Percentiles rank a stretch among this genome's conserved stretches.
Conservation (phyloP, 2,113 vertebrate genomes). For the Urocitellus parryii region DNA sequence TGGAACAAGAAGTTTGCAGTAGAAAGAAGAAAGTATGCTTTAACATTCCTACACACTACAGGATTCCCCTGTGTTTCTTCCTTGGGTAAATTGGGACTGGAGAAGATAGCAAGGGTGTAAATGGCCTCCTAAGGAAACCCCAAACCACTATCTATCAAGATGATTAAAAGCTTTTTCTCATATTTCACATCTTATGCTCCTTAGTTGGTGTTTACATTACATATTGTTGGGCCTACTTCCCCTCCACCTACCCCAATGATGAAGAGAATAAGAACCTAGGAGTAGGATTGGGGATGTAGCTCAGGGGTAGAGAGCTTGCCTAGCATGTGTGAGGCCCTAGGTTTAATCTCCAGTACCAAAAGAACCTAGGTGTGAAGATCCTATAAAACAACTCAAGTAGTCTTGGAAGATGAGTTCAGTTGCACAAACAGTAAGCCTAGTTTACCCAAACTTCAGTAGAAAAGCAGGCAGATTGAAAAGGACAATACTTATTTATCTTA, state of each 20-base stretch:
- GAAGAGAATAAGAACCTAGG: neutral
- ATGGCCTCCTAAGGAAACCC: constrained; percentile 7
- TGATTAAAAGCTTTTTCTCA: constrained; percentile 6
- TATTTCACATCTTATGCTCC: neutral
- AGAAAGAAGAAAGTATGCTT: neutral
- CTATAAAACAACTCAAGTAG: neutral
- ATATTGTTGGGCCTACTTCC: neutral
- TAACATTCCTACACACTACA: neutral
- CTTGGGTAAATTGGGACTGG: neutral
- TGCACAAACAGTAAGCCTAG: neutral
- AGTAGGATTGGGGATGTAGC: too few species aligned
- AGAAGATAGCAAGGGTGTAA: neutral
- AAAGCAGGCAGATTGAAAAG: constrained; percentile 1
- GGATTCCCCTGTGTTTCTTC: neutral
- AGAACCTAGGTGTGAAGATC: neutral
- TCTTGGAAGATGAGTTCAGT: neutral
- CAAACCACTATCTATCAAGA: neutral
- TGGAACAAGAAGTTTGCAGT: neutral
- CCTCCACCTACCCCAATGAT: too few species aligned
- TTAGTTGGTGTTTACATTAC: neutral
- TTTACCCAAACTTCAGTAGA: neutral
- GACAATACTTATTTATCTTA: neutral
- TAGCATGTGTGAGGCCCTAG: too few species aligned
- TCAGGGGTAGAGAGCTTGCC: too few species aligned
- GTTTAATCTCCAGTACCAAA: too few species aligned